Evolutionary conservation across 2,888 invertebrate species (phyloP).

Genomic region (Thymelicus lineola): DNA sequence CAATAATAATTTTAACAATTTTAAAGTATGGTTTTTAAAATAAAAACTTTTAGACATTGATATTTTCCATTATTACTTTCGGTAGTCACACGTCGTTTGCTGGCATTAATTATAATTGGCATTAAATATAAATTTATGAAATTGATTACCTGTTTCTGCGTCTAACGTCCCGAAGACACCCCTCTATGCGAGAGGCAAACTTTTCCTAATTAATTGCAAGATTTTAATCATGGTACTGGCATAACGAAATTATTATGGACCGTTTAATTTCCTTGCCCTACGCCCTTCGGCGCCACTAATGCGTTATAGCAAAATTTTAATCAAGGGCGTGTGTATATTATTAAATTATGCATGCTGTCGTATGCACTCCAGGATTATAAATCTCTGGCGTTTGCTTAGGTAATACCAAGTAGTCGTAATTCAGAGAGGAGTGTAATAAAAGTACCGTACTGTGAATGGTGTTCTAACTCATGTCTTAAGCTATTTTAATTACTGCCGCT

Average conservation of each 20-base stretch:
- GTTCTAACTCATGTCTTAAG: slow-evolving; percentile 23
- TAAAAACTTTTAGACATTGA: too few relatives aligned
- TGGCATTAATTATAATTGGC: slow-evolving; percentile 11
- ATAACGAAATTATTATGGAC: slow-evolving; percentile 81
- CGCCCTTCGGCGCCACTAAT: slow-evolving; percentile 73
- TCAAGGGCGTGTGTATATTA: slow-evolving; percentile 81
- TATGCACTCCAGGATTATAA: slow-evolving; percentile 79
- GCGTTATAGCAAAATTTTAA: slow-evolving; percentile 83
- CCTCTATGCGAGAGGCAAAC: slow-evolving; percentile 50
- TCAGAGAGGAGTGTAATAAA: slow-evolving; percentile 46
- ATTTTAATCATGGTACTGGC: slow-evolving; percentile 81
- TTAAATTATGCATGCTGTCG: slow-evolving; percentile 84
- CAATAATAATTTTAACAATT: too few relatives aligned
- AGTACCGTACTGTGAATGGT: slow-evolving; percentile 25
- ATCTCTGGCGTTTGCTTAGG: slow-evolving; percentile 74
- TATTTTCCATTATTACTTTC: not conserved
- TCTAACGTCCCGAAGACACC: slow-evolving; percentile 30
- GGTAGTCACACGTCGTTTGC: not conserved
- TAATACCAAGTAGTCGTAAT: slow-evolving; percentile 55
- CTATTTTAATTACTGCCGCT: slow-evolving; percentile 42
- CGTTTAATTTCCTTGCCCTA: slow-evolving; percentile 80
- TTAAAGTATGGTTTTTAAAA: too few relatives aligned
- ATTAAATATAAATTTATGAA: slow-evolving; percentile 23
- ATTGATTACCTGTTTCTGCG: slow-evolving; percentile 35
- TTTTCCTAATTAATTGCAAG: slow-evolving; percentile 82